phyloP scores from a whole-genome alignment of 2,797 vertebrate genomes.

The Tragopan temminckii region DNA sequence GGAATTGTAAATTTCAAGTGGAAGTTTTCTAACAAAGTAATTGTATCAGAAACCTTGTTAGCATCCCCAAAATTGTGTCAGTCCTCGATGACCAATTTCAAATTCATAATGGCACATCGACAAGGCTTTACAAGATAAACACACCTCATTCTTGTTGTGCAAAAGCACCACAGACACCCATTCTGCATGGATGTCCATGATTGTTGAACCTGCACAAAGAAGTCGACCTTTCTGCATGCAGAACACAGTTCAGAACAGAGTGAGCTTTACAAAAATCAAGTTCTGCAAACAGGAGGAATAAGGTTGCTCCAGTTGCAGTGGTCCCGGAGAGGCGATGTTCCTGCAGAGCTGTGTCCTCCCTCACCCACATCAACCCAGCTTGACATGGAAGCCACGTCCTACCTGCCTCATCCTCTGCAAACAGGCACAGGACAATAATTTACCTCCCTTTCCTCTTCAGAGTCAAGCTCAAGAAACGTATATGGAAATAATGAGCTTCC shows the following conservation, averaged over 20 bases:
- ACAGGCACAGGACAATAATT: neutral
- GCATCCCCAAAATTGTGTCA: neutral
- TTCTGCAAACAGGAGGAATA: neutral
- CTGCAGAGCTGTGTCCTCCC: neutral
- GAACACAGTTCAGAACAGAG: rapidly evolving
- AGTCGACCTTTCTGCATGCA: rapidly evolving
- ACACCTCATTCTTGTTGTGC: neutral
- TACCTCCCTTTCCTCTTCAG: neutral
- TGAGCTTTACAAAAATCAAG: neutral
- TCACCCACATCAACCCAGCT: neutral
- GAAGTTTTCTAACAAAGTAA: constrained; percentile 33
- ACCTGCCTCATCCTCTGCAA: neutral
- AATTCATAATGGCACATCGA: constrained; percentile 40
- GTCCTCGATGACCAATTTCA: neutral
- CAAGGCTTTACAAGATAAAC: neutral
- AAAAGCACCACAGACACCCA: neutral
- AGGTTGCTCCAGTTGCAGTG: neutral
- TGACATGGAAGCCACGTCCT: neutral
- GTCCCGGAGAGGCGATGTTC: neutral
- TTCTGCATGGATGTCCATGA: neutral
- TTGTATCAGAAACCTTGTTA: constrained; percentile 14
- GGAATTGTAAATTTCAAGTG: constrained; percentile 32
- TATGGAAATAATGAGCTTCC: neutral
- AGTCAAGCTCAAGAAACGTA: neutral
- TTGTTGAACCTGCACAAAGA: neutral